These are phyloP conservation scores for Prinia subflava DNA, from an alignment of 2,113 vertebrate species.

Conservation along the genomic window DNA sequence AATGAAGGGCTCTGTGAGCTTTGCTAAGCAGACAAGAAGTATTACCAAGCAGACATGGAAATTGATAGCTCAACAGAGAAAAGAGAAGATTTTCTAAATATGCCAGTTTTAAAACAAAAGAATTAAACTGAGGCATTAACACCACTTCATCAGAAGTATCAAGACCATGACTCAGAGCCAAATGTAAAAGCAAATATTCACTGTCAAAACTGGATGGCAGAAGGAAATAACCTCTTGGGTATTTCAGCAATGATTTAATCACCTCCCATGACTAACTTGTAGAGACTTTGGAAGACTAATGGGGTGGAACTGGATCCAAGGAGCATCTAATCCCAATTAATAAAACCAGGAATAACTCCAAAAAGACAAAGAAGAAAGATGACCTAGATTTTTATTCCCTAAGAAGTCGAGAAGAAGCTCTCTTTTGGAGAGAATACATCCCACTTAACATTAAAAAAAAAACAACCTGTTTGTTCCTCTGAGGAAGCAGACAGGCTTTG, in stretches of 20 bases:
- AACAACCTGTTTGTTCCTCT: background rate
- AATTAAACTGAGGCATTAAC: background rate
- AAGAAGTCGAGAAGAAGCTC: background rate
- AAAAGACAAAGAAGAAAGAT: conserved; percentile 4
- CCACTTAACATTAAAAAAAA: background rate
- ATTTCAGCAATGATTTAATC: conserved; percentile 42
- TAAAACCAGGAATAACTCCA: conserved; percentile 16
- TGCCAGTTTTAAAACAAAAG: background rate
- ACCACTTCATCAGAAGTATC: background rate
- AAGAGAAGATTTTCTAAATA: background rate
- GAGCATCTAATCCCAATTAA: conserved; percentile 3
- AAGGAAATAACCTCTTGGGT: conserved; percentile 29
- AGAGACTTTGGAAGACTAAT: conserved; percentile 15
- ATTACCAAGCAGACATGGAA: background rate
- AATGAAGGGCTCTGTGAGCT: background rate
- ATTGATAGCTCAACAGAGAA: background rate
- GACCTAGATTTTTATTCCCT: background rate
- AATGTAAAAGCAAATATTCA: conserved; percentile 10
- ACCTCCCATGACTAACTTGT: conserved; percentile 20
- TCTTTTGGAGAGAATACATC: background rate
- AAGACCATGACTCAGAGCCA: background rate
- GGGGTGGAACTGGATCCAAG: background rate
- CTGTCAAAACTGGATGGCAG: background rate
- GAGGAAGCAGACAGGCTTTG: background rate
- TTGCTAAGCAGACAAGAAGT: background rate